Conservation (phyloP, 2,113 vertebrate species). For the Corythoichthys intestinalis region DNA sequence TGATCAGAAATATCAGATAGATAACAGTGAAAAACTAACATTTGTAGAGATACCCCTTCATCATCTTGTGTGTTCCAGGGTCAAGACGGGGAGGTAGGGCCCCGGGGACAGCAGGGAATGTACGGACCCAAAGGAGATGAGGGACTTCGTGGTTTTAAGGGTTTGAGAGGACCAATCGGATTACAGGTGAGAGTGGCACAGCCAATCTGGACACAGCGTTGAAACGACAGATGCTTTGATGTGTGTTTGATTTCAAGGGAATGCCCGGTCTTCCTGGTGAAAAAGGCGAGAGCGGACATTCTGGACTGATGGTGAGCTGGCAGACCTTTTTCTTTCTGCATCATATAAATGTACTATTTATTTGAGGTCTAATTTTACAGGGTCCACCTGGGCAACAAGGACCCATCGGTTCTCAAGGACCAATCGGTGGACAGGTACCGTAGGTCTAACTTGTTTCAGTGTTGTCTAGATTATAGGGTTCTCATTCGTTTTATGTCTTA, state of each 20-base stretch:
- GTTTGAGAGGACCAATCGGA: constrained; percentile 69
- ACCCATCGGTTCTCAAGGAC: constrained; percentile 81
- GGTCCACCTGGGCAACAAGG: constrained; percentile 73
- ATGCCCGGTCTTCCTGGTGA: constrained; percentile 76
- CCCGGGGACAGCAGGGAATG: constrained; percentile 76
- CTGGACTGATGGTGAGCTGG: constrained; percentile 65
- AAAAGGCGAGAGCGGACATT: constrained; percentile 73
- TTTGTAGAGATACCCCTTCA: background rate
- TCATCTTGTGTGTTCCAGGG: constrained; percentile 65
- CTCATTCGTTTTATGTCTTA: constrained; percentile 1
- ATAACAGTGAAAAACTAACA: background rate
- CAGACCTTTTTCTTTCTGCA: background rate
- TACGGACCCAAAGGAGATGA: constrained; percentile 78
- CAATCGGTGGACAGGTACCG: constrained; percentile 77
- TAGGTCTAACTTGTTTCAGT: constrained; percentile 3
- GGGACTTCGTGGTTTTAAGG: constrained; percentile 74
- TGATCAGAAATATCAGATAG: background rate
- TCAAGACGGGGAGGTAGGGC: constrained; percentile 67
- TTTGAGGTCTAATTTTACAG: constrained; percentile 36
- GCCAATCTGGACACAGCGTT: background rate
- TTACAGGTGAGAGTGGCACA: constrained; percentile 64
- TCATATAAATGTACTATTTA: background rate
- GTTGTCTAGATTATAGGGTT: background rate
- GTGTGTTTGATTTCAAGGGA: constrained; percentile 51
- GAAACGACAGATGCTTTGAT: background rate